Evolutionary conservation across 2,888 invertebrate species (phyloP).

Genomic region (Drosophila glabriapex): DNA sequence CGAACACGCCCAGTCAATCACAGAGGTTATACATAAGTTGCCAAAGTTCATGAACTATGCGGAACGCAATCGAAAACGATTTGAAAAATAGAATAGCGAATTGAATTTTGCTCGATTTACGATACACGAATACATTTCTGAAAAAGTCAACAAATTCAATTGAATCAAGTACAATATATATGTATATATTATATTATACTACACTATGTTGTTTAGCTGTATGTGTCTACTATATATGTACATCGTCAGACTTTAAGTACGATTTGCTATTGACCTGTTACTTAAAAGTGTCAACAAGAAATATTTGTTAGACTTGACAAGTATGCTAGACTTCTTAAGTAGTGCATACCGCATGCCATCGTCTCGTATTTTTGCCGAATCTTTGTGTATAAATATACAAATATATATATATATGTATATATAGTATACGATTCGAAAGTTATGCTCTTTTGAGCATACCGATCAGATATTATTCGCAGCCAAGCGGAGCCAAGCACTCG

Average conservation of each 20-base stretch:
- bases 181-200: background rate
- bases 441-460: slow-evolving; percentile 1
- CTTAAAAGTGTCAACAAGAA: background rate
- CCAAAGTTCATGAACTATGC: background rate
- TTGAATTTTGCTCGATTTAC: background rate
- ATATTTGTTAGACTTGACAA: background rate
- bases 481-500: slow-evolving; percentile 47
- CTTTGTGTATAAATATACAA: background rate
- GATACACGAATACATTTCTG: background rate
- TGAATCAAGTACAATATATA: background rate
- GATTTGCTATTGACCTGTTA: background rate
- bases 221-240: background rate
- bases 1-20: slow-evolving; percentile 8
- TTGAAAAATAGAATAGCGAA: background rate
- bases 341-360: background rate
- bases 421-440: background rate
- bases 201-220: background rate
- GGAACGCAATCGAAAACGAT: background rate
- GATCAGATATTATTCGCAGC: slow-evolving; percentile 30
- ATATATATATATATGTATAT: background rate
- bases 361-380: background rate
- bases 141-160: background rate
- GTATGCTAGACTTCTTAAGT: background rate
- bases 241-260: background rate
- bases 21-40: background rate